Evolutionary conservation across 2,797 vertebrate species (phyloP), one percentile per base, ranked within the genome.

Genomic region (Notolabrus celidotus): DNA sequence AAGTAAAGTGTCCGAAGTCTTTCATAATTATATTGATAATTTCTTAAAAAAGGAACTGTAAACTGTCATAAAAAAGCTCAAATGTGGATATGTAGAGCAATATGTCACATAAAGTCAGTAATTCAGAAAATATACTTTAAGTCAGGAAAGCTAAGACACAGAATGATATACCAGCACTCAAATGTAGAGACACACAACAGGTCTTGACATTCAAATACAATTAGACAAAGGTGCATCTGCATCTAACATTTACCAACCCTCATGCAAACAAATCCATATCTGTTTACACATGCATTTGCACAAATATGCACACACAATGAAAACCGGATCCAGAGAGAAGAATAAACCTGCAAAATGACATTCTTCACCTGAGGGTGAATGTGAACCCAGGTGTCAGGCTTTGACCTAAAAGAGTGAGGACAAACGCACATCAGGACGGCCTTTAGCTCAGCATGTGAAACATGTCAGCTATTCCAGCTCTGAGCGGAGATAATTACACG

Each of bases 401-500:
- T 71, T 43, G 63, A 10, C 50, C 29, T 46, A 12, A 5, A 46
- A 43, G 5, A 12, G 25, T 8, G 11, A 20, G 6, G 42, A 46
- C 17, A n/a, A 11, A 46, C 27, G 11, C 22, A 7, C 29, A 49
- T 14, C 11, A 50, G 49, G 38, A 60, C 42, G 19, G 45, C 36
- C 39, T 16, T 33, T 36, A 19, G 10, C n/a, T 1, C 20, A 53
- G 33, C 27, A 54, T 62, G 57, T 34, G 7, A 74, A 71, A 27
- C 43, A 62, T 17, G 43, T 45, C 12, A 23, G 69, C 53, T 60
- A n/a, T 65, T 69, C 10, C 6, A 55, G 38, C 22, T 41, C 46
- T 25, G 39, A 54, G 52, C n/a, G 59, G 34, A 71, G 63, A 54
- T 58, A 77, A 85, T 76, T 63, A 62, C 64, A 69, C 27, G 7